Conservation (phyloP, 2,888 invertebrate species). For the Drosophila merina region DNA sequence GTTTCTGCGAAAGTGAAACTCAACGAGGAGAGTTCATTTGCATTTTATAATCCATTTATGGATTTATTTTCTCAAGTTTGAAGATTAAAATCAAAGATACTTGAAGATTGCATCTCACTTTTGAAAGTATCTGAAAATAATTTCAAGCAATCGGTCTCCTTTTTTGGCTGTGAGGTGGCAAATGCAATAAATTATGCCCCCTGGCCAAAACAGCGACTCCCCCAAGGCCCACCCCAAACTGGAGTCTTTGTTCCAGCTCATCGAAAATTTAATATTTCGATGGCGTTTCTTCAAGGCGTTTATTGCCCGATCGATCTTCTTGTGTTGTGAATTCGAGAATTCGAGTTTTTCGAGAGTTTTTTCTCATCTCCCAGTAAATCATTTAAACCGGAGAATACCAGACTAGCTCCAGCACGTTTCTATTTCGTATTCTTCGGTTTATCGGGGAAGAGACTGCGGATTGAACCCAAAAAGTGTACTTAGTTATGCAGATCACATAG, state of each 20-base stretch:
- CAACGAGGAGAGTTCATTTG: constrained; percentile 13
- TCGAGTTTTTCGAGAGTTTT: constrained; percentile 25
- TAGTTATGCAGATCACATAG: constrained; percentile 40
- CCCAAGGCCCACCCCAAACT: constrained; percentile 13
- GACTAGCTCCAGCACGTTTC: constrained; percentile 17
- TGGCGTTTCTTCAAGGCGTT: constrained; percentile 36
- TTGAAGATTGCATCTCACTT: too few relatives aligned
- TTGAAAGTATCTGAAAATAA: background rate
- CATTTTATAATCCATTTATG: constrained; percentile 19
- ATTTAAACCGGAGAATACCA: constrained; percentile 48
- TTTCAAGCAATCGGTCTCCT: constrained; percentile 9
- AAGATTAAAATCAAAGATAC: background rate
- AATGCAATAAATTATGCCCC: constrained; percentile 30
- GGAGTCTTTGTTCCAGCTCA: constrained; percentile 31
- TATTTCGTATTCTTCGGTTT: constrained; percentile 3
- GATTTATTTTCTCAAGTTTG: background rate
- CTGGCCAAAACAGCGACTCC: constrained; percentile 9
- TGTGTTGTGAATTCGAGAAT: constrained; percentile 27
- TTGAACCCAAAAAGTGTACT: constrained; percentile 7
- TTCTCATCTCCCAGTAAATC: constrained; percentile 69
- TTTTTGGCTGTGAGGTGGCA: constrained; percentile 13
- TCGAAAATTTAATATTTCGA: constrained; percentile 42
- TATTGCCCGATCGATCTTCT: constrained; percentile 31
- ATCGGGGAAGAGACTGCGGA: background rate
- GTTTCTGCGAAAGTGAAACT: constrained; percentile 47